phyloP scores from a whole-genome alignment of 2,888 invertebrate genomes.

The Epirrita christyi region DNA sequence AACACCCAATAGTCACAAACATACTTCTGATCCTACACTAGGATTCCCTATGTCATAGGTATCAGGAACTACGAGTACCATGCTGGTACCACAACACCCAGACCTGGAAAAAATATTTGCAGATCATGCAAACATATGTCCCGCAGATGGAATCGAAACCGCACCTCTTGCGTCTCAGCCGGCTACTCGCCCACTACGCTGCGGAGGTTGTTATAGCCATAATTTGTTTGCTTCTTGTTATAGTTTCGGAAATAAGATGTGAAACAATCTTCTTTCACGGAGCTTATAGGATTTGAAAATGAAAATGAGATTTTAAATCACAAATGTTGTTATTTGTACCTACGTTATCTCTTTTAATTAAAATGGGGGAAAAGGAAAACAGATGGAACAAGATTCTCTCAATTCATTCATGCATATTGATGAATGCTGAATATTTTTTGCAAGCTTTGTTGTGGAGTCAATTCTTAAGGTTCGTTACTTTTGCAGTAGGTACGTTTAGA shows the following conservation, averaged over 20 bases:
- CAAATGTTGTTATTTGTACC: background rate
- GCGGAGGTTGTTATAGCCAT: too few relatives aligned
- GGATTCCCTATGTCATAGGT: too few relatives aligned
- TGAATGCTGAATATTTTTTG: conserved; percentile 17
- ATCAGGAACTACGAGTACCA: too few relatives aligned
- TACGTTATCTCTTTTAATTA: conserved; percentile 10
- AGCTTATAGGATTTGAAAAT: conserved; percentile 15
- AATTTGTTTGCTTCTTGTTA: background rate
- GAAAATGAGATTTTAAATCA: conserved; percentile 13
- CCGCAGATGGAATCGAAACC: too few relatives aligned
- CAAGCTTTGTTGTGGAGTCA: conserved; percentile 36
- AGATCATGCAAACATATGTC: too few relatives aligned
- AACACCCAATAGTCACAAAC: too few relatives aligned
- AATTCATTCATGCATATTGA: conserved; percentile 17
- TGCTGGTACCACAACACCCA: too few relatives aligned
- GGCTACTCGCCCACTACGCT: too few relatives aligned
- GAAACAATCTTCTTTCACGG: conserved; percentile 4
- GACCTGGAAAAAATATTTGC: too few relatives aligned
- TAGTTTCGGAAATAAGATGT: background rate
- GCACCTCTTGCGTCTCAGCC: too few relatives aligned
- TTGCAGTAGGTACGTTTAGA: conserved; percentile 66
- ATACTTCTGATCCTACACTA: too few relatives aligned
- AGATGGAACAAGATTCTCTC: conserved; percentile 1
- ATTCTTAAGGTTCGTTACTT: conserved; percentile 64
- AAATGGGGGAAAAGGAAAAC: conserved; percentile 14